Conservation (phyloP, 2,888 invertebrate species). For the Caenorhabditis japonica region DNA sequence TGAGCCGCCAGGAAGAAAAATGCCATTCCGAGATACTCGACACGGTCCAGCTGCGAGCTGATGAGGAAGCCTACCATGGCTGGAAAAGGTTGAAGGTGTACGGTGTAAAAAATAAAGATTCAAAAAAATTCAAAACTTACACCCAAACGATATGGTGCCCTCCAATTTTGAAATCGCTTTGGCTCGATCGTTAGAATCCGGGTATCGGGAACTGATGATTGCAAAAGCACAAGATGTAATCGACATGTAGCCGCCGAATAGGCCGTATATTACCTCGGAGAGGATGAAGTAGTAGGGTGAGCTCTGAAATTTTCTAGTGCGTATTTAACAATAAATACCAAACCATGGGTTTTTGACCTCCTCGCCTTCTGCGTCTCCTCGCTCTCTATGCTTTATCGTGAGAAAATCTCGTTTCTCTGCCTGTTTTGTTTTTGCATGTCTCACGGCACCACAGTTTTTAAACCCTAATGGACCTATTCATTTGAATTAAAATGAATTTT, state of each 20-base stretch:
- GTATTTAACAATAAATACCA: no score
- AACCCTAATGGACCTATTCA: no score
- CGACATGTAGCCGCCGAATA: conserved; percentile 62
- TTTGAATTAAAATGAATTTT: no score
- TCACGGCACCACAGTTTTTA: no score
- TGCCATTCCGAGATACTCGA: conserved; percentile 35
- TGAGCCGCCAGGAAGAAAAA: conserved; percentile 43
- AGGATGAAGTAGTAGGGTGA: conserved; percentile 55
- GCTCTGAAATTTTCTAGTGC: conserved; percentile 11
- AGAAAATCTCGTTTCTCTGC: no score
- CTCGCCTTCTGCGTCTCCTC: no score
- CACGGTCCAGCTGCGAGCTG: conserved; percentile 25
- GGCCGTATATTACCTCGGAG: conserved; percentile 59
- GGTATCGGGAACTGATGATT: conserved; percentile 37
- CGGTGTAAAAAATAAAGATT: no score
- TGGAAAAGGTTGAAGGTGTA: conserved; percentile 16
- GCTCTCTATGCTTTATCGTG: no score
- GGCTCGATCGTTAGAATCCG: conserved; percentile 21
- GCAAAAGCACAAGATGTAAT: conserved; percentile 55
- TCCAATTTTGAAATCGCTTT: conserved; percentile 53
- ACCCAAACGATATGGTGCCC: conserved; percentile 54
- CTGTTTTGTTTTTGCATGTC: no score
- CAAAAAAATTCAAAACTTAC: conserved; percentile 19
- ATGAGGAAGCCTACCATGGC: conserved; percentile 50
- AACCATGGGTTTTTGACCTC: no score